Conservation (phyloP, 2,797 vertebrate genomes). For the Ambastaia sidthimunki region DNA sequence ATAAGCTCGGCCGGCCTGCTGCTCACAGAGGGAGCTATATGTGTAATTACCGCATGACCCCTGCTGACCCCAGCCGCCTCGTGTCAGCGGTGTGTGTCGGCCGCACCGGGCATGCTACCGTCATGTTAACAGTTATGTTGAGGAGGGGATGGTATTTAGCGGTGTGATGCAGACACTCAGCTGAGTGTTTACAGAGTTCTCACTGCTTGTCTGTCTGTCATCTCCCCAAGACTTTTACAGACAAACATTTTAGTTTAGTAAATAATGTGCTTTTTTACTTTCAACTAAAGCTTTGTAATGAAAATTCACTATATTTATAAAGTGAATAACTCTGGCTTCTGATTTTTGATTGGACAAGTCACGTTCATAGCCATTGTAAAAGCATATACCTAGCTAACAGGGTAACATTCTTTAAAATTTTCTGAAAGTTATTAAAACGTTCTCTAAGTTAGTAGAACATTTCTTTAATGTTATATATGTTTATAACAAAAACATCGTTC, state of each 20-base stretch:
- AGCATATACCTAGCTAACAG: no score
- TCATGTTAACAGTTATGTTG: slow-evolving; percentile 70
- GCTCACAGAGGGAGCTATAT: slow-evolving; percentile 72
- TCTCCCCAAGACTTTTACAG: slow-evolving; percentile 30
- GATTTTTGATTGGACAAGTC: background rate
- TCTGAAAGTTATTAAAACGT: no score
- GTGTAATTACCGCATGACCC: slow-evolving; percentile 76
- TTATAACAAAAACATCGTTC: no score
- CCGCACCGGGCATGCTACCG: slow-evolving; percentile 55
- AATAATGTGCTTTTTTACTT: no score
- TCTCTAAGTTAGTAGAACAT: no score
- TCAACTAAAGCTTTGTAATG: background rate
- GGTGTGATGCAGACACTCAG: slow-evolving; percentile 65
- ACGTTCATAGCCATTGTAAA: no score
- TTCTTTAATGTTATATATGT: no score
- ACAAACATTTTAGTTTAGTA: no score
- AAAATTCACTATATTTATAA: background rate
- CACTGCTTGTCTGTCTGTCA: slow-evolving; percentile 78
- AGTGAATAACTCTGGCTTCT: background rate
- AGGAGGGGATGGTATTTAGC: slow-evolving; percentile 51
- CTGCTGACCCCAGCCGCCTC: slow-evolving; percentile 57
- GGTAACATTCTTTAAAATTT: no score
- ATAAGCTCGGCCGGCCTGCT: slow-evolving; percentile 59
- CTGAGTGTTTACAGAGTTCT: slow-evolving; percentile 75
- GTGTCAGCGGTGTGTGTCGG: slow-evolving; percentile 62